Percentiles rank a stretch among this genome's conserved stretches.
Conservation (phyloP, 2,797 vertebrate genomes). For the Leptoclinus maculatus region DNA sequence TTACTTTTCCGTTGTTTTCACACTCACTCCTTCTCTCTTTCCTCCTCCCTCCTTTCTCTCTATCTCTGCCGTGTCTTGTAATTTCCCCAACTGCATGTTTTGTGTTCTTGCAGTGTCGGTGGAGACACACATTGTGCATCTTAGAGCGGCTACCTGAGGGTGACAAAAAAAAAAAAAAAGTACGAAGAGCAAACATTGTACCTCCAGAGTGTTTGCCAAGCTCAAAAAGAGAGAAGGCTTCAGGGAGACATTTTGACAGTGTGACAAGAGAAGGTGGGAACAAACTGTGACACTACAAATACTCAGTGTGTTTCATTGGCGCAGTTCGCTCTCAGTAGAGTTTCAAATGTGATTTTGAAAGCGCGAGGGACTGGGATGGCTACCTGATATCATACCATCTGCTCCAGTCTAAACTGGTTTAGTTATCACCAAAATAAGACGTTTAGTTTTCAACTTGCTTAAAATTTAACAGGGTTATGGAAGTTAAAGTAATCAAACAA, state of each 20-base stretch:
- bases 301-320: conserved; percentile 37
- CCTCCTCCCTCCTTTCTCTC: conserved; percentile 6
- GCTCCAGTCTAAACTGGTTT: neutral
- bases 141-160: conserved; percentile 52
- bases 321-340: conserved; percentile 14
- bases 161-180: conserved; percentile 7
- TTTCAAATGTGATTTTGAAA: conserved; percentile 46
- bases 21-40: conserved; percentile 8
- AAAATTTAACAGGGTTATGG: neutral
- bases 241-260: conserved; percentile 61
- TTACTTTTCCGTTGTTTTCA: conserved; percentile 43
- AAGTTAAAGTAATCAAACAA: neutral
- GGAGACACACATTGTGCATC: conserved; percentile 54
- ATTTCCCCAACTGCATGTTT: conserved; percentile 66
- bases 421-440: conserved; percentile 1
- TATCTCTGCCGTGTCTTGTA: conserved; percentile 47
- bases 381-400: conserved; percentile 31
- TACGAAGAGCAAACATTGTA: conserved; percentile 39
- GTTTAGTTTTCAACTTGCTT: conserved; percentile 3
- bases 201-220: conserved; percentile 40
- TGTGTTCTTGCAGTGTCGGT: conserved; percentile 57
- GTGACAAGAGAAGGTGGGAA: conserved; percentile 54
- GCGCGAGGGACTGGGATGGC: conserved; percentile 11
- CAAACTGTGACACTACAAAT: conserved; percentile 61
- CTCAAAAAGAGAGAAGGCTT: conserved; percentile 37